These are phyloP conservation scores for Meganola albula DNA, from an alignment of 2,888 invertebrate species.

Conservation along the genomic window DNA sequence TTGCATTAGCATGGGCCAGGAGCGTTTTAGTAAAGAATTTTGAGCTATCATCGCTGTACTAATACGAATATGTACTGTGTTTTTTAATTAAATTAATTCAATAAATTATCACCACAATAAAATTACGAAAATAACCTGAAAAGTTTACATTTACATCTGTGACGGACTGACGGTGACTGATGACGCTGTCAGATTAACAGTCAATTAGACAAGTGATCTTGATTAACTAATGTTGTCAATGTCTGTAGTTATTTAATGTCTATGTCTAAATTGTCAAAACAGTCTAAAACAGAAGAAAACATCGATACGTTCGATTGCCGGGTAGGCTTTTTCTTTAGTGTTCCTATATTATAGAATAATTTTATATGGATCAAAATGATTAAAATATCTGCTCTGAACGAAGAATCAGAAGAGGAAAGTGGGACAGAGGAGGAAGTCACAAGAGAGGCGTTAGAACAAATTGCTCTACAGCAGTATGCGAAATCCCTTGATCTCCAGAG, in stretches of 20 bases:
- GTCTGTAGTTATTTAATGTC: too few relatives aligned
- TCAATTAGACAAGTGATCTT: too few relatives aligned
- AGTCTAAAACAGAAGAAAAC: too few relatives aligned
- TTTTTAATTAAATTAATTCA: constrained; percentile 44
- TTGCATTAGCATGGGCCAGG: constrained; percentile 53
- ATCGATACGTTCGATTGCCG: too few relatives aligned
- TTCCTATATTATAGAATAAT: too few relatives aligned
- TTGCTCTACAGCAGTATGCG: constrained; percentile 87
- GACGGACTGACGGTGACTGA: too few relatives aligned
- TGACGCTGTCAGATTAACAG: too few relatives aligned
- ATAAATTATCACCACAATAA: constrained; percentile 32
- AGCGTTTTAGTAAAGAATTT: constrained; percentile 45
- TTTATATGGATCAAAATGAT: too few relatives aligned
- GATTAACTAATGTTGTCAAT: too few relatives aligned
- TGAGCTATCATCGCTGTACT: constrained; percentile 35
- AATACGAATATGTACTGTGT: too few relatives aligned
- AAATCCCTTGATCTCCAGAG: constrained; percentile 84
- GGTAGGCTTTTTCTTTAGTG: too few relatives aligned
- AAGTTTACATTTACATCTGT: constrained; percentile 3
- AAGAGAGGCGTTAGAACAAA: constrained; percentile 83
- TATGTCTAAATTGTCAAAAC: constrained; percentile 6
- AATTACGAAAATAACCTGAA: constrained; percentile 18
- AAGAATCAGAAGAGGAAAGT: constrained; percentile 79
- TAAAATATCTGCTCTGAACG: constrained; percentile 82
- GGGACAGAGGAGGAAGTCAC: constrained; percentile 71